Evolutionary conservation across 1,140 invertebrate species (phyloP), one percentile per base, ranked within the genome.

Genomic region (Liolophura sinensis): DNA sequence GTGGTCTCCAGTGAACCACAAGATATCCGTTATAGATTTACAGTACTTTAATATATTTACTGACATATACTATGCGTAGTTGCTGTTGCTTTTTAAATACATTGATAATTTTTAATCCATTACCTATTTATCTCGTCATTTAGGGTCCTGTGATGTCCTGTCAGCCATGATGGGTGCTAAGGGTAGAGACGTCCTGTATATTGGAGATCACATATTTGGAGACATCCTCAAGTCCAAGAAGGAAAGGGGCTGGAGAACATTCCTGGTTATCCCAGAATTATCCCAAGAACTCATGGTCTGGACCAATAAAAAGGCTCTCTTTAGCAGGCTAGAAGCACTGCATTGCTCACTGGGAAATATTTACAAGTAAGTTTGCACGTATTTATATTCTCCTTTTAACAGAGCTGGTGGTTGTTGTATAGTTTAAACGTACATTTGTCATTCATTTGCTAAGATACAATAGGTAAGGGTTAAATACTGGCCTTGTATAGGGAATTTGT

Each of bases 161-260:
- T 97, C 96, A 12, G 91, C 96, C 76, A 86, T 99, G 71, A 95
- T 99, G 68, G 93, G 95, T 50, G 95, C 96, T 31, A 96, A 96
- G 85, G 97, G 97, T 62, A 98, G 97, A 83, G 96, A 99, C 83
- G 96, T 99, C 0, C 85, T 99, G 1, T 99, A 99, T 80, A 91
- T 99, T 65, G 84, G 83, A 59, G 97, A 99, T 87, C 97, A 99
- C 81, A 98, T 99, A 73, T 99, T 97, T 84, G 97, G 97, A 22
- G 97, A 99, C 82, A 98, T 99, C 75, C 87, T 99, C 49, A 97
- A 98, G 79, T 98, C 95, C 16, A 99, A 99, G 86, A 99, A 99
- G 85, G 96, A 96, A 54, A 88, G 94, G 27, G 96, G 96, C 0
- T 99, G 97, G 97, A 88, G 96, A 70, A 99, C 97, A 14, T 99